Conservation (phyloP, 2,888 invertebrate genomes). For the Amphipoea lucens region DNA sequence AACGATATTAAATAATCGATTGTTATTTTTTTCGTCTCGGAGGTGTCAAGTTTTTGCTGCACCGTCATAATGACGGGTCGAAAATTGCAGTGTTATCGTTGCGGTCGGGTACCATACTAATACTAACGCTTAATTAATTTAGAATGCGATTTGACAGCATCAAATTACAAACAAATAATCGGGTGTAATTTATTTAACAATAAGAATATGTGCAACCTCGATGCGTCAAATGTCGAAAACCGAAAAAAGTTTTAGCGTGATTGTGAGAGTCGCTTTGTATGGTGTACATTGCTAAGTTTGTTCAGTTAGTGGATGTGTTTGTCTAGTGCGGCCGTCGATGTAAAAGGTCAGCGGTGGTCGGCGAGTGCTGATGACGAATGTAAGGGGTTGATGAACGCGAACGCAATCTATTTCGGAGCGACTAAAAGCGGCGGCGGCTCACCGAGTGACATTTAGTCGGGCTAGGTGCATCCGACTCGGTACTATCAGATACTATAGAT, state of each 20-base stretch:
- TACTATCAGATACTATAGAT: constrained; percentile 77
- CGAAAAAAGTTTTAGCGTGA: constrained; percentile 48
- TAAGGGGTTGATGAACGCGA: constrained; percentile 89
- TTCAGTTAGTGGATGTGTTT: constrained; percentile 65
- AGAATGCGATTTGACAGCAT: constrained; percentile 84
- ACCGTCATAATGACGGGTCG: constrained; percentile 84
- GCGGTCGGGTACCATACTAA: constrained; percentile 79
- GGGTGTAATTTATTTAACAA: constrained; percentile 67
- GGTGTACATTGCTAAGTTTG: constrained; percentile 64
- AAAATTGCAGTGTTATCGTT: constrained; percentile 81
- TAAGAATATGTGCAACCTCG: constrained; percentile 66
- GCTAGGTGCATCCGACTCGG: constrained; percentile 87
- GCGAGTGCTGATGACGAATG: constrained; percentile 83
- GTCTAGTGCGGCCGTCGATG: constrained; percentile 76
- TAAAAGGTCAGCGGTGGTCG: constrained; percentile 79
- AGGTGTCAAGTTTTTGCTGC: constrained; percentile 86
- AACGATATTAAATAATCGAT: constrained; percentile 83
- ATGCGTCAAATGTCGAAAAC: constrained; percentile 59
- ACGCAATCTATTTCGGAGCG: constrained; percentile 87
- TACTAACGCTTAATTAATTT: constrained; percentile 86
- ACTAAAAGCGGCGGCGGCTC: constrained; percentile 87
- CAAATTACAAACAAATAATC: constrained; percentile 79
- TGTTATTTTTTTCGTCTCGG: constrained; percentile 74
- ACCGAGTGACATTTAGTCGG: constrained; percentile 89
- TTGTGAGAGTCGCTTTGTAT: constrained; percentile 35